A percentile compares a stretch with the other conserved stretches of the same genome.
Conservation (phyloP, 2,113 vertebrate species). For the Paedocypris sp. region DNA sequence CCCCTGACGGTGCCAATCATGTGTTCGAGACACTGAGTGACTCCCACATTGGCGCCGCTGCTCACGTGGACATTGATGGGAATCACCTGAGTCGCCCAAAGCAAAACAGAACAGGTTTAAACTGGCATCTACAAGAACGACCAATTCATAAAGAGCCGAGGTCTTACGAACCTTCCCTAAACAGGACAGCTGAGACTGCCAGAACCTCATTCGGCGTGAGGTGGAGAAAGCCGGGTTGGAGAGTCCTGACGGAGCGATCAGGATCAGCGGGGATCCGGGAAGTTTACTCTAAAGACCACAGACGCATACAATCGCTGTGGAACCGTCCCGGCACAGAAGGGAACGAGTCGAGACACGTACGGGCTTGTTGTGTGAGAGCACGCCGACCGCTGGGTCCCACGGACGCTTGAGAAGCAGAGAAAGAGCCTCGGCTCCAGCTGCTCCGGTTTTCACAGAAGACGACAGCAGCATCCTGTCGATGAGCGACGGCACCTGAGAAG, state of each 20-base stretch:
- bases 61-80: slow-evolving; percentile 76
- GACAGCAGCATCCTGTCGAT: slow-evolving; percentile 93
- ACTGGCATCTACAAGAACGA: background rate
- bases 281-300: slow-evolving; percentile 82
- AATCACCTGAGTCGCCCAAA: slow-evolving; percentile 67
- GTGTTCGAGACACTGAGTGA: slow-evolving; percentile 90
- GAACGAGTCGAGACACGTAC: slow-evolving; percentile 49
- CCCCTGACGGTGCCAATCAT: slow-evolving; percentile 80
- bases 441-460: slow-evolving; percentile 74
- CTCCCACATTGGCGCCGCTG: slow-evolving; percentile 72
- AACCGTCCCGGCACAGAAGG: too few relatives aligned
- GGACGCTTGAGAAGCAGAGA: slow-evolving; percentile 89
- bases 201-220: slow-evolving; percentile 88
- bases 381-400: slow-evolving; percentile 93
- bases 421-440: slow-evolving; percentile 83
- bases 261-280: slow-evolving; percentile 87
- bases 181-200: slow-evolving; percentile 95
- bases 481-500: slow-evolving; percentile 74
- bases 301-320: too few relatives aligned
- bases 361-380: slow-evolving; percentile 93
- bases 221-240: slow-evolving; percentile 74
- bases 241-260: slow-evolving; percentile 83
- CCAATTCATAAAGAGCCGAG: background rate
- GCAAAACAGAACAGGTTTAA: background rate
- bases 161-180: slow-evolving; percentile 76